Evolutionary conservation across 2,888 invertebrate genomes (phyloP).

Genomic region (Hoplodrina blanda): DNA sequence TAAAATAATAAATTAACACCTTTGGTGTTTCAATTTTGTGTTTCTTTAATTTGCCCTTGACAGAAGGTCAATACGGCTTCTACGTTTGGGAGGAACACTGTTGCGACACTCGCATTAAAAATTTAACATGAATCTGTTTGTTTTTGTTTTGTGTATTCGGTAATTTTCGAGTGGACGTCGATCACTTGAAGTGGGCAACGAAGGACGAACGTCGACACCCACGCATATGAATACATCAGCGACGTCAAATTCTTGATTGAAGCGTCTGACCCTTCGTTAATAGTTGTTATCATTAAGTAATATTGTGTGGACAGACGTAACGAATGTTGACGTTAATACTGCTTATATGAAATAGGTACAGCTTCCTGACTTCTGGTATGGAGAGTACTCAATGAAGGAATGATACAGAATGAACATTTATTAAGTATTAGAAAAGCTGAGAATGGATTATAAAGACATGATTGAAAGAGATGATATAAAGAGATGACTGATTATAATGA

Average conservation of each 20-base stretch:
- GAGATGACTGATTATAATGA: neutral
- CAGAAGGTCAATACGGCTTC: slow-evolving; percentile 83
- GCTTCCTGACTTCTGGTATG: neutral
- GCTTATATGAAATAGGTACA: slow-evolving; percentile 7
- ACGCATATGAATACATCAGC: slow-evolving; percentile 68
- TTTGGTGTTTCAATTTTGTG: slow-evolving; percentile 81
- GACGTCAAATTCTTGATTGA: slow-evolving; percentile 60
- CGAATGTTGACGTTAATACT: slow-evolving; percentile 22
- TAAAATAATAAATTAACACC: slow-evolving; percentile 87
- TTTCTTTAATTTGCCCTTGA: slow-evolving; percentile 81
- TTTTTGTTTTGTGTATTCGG: slow-evolving; percentile 82
- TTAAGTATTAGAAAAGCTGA: neutral
- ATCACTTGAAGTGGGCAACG: slow-evolving; percentile 79
- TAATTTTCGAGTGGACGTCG: slow-evolving; percentile 84
- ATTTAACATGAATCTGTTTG: slow-evolving; percentile 81
- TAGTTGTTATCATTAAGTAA: slow-evolving; percentile 48
- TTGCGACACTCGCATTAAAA: slow-evolving; percentile 80
- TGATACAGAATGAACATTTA: neutral
- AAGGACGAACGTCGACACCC: slow-evolving; percentile 78
- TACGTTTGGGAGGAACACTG: slow-evolving; percentile 75
- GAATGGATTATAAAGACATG: neutral
- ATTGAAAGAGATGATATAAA: no score
- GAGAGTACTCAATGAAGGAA: neutral
- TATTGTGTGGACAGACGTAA: slow-evolving; percentile 35
- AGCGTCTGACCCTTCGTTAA: slow-evolving; percentile 51